Percentiles rank a stretch among this genome's conserved stretches.
phyloP scores from a whole-genome alignment of 1,140 invertebrate species.

The Andricus grossulariae region DNA sequence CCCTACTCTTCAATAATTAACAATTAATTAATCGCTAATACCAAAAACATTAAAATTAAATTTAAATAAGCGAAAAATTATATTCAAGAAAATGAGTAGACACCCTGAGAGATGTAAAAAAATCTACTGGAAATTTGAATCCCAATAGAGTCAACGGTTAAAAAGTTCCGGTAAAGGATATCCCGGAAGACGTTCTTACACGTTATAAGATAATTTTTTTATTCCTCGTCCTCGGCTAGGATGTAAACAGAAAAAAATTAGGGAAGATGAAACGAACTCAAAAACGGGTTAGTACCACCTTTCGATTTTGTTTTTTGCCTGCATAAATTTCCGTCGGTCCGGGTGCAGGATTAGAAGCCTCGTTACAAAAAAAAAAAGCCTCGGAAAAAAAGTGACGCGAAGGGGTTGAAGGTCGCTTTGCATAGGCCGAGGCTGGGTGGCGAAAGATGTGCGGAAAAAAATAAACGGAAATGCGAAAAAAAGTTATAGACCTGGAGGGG shows the following conservation, averaged over 20 bases:
- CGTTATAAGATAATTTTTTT: conserved; percentile 58
- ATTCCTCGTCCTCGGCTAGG: conserved; percentile 13
- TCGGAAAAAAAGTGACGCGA: conserved; percentile 50
- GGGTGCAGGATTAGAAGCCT: conserved; percentile 12
- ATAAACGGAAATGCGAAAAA: conserved; percentile 69
- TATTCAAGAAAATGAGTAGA: too few species aligned
- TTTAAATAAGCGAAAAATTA: too few species aligned
- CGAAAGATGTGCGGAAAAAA: conserved; percentile 55
- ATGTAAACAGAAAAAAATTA: conserved; percentile 33
- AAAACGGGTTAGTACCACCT: conserved; percentile 52
- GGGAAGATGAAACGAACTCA: background rate
- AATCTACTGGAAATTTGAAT: background rate
- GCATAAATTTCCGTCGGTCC: conserved; percentile 35
- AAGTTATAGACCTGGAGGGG: conserved; percentile 49
- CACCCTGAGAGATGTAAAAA: background rate
- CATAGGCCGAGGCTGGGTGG: conserved; percentile 45
- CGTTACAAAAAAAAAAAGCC: background rate
- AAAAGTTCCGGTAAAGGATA: conserved; percentile 43
- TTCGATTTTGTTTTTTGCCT: conserved; percentile 58
- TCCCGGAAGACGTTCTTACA: conserved; percentile 54
- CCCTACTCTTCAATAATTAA: too few species aligned
- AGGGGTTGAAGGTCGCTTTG: conserved; percentile 67
- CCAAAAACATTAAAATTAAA: too few species aligned
- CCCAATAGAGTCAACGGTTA: conserved; percentile 4
- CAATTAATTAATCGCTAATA: too few species aligned